These are phyloP conservation scores for Clarias macrocephalus DNA, from an alignment of 2,113 vertebrate genomes.

Conservation along the genomic window DNA sequence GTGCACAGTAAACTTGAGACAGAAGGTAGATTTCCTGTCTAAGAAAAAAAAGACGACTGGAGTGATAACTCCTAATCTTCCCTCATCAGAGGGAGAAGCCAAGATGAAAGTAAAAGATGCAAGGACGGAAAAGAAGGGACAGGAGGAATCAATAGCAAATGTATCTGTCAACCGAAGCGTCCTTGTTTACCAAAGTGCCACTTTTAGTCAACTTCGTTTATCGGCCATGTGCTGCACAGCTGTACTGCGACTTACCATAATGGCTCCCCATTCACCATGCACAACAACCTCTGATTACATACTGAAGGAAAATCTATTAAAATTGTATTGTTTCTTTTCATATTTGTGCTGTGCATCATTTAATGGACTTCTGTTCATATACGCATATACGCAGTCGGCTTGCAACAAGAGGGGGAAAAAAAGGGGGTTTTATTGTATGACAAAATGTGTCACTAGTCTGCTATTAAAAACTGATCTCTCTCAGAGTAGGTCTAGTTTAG, in stretches of 20 bases:
- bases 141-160: not conserved
- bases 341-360: not conserved
- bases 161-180: not conserved
- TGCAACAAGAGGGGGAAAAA: not conserved
- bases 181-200: not conserved
- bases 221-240: not conserved
- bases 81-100: not conserved
- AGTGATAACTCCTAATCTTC: not conserved
- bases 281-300: not conserved
- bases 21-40: not conserved
- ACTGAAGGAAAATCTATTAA: not conserved
- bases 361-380: not conserved
- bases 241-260: not conserved
- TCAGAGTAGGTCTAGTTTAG: slow-evolving; percentile 9
- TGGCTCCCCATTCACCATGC: not conserved
- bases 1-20: no score
- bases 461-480: slow-evolving; percentile 17
- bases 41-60: not conserved
- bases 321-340: not conserved
- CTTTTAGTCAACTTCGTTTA: not conserved
- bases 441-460: slow-evolving; percentile 4
- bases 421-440: not conserved
- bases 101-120: not conserved
- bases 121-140: not conserved
- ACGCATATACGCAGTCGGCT: not conserved